Evolutionary conservation across 2,888 invertebrate genomes (phyloP), one percentile per base, ranked within the genome.

Genomic region (Torymus tubicola): DNA sequence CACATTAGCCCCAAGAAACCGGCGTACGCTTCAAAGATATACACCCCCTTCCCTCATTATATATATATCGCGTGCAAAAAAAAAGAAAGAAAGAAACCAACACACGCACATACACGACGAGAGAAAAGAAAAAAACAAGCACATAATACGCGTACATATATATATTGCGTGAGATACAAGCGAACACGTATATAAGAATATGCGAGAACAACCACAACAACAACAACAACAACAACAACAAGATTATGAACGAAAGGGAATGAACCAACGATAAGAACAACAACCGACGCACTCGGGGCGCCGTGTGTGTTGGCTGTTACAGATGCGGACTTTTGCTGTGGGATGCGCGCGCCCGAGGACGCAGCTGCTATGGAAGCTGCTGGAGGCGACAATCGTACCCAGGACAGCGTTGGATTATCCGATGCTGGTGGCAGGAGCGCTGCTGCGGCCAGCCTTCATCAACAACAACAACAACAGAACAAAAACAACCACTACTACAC

Each of bases 301-400:
- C 69, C 60, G 69, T 68, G 76, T 76, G 73, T 88, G 86, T 90
- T 90, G 89, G 92, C 92, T 80, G 93, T 95, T 96, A 92, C 96
- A 96, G 96, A 96, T 96, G 95, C 95, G 92, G 96, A 95, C 93
- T 96, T 96, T 93, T 96, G 96, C 94, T 96, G 96, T 93, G 96
- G 95, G 92, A 94, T 96, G 92, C 94, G 94, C 89, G 94, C 95
- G 90, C 96, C 96, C 89, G 95, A 94, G 92, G 95, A 95, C 92
- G 93, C 93, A 92, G 94, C 85, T 86, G 42, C 42, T 5, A 5
- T 42, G 42, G 86, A 87, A 86, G 87, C 88, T 8, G 13, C 2
- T 24, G 61, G 3, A 12, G 67, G 50, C 12, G 42, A 52, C 10
- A 90, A 90, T 87, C 87, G 86, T 86, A 42, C 42, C 42, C 42